These are phyloP conservation scores for Hyposmocoma kahamanoa DNA, from an alignment of 1,140 invertebrate genomes.

Conservation along the genomic window DNA sequence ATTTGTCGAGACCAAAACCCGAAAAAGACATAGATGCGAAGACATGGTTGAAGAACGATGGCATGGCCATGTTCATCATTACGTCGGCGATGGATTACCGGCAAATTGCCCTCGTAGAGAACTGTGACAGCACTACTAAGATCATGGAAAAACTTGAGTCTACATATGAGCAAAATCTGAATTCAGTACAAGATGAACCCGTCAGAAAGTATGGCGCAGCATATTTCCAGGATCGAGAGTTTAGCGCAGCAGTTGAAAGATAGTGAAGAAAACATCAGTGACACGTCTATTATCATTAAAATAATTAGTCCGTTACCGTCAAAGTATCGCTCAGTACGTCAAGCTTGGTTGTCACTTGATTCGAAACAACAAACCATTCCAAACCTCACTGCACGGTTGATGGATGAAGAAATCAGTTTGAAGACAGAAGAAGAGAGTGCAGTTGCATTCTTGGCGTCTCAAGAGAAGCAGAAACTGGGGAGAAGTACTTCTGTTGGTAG, in stretches of 20 bases:
- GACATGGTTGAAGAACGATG: conserved; percentile 13
- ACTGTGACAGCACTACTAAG: conserved; percentile 18
- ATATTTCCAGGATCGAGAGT: conserved; percentile 38
- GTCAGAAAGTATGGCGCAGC: conserved; percentile 27
- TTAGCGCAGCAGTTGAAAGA: conserved; percentile 36
- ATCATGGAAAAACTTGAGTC: conserved; percentile 35
- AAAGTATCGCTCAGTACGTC: conserved; percentile 31
- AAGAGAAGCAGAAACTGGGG: neutral
- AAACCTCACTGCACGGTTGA: conserved; percentile 18
- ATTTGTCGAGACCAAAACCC: neutral
- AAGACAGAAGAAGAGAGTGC: conserved; percentile 7
- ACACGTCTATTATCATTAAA: conserved; percentile 38
- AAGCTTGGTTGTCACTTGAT: conserved; percentile 41
- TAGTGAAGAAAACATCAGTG: conserved; percentile 30
- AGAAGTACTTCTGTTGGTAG: too few species aligned
- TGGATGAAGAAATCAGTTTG: conserved; percentile 29
- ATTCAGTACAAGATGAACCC: conserved; percentile 33
- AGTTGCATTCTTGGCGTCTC: neutral
- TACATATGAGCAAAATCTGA: conserved; percentile 40
- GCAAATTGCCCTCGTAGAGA: conserved; percentile 14
- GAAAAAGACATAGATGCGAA: neutral
- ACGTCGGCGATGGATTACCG: conserved; percentile 3
- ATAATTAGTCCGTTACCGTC: conserved; percentile 30
- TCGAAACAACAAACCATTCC: conserved; percentile 32
- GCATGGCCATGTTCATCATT: conserved; percentile 15